phyloP scores from a whole-genome alignment of 2,888 invertebrate genomes.

The Dryococelus australis region DNA sequence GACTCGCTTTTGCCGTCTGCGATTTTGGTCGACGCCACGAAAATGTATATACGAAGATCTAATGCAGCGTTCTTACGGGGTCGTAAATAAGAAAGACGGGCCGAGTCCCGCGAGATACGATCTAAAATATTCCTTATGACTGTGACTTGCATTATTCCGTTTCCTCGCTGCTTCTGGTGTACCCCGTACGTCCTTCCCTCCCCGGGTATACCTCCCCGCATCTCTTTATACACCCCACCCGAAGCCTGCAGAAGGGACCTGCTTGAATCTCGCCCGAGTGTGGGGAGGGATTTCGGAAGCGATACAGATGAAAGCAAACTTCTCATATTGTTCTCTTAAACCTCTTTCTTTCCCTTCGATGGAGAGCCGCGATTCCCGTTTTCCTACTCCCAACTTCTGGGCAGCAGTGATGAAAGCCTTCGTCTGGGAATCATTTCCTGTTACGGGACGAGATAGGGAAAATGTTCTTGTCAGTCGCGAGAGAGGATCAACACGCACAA shows the following conservation, averaged over 20 bases:
- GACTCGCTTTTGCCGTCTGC: no score
- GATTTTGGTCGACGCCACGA: no score
- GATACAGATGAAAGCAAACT: neutral
- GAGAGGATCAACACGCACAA: no score
- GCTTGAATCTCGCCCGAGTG: neutral
- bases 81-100: neutral
- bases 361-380: neutral
- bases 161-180: neutral
- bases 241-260: neutral
- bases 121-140: neutral
- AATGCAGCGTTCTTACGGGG: neutral
- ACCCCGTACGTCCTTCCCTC: no score
- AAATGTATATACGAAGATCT: no score
- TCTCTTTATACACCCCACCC: neutral
- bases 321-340: neutral
- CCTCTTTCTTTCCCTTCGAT: neutral
- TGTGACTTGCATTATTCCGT: neutral
- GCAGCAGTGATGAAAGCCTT: neutral
- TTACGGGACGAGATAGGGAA: neutral
- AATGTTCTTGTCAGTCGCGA: neutral
- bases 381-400: neutral
- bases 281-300: neutral
- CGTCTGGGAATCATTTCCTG: neutral
- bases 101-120: neutral
- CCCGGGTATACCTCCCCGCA: neutral